phyloP scores from a whole-genome alignment of 2,888 invertebrate genomes.

The Scaptomyza reducta region DNA sequence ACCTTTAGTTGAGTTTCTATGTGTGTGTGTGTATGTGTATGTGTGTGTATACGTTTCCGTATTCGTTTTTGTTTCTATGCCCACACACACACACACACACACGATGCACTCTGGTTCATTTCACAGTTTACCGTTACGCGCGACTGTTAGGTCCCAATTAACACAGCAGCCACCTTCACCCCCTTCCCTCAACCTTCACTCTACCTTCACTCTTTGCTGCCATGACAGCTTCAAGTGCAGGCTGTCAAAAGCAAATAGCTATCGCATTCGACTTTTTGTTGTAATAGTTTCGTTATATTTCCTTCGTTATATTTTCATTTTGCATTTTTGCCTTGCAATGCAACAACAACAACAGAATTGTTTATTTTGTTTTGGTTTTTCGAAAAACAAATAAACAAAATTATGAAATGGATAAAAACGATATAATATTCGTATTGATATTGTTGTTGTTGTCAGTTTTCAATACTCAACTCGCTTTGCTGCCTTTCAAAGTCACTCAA shows the following conservation, averaged over 20 bases:
- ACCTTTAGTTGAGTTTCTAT: background rate
- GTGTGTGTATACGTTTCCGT: background rate
- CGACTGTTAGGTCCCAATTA: constrained; percentile 24
- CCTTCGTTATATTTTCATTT: constrained; percentile 18
- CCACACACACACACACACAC: background rate
- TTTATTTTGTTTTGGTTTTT: constrained; percentile 29
- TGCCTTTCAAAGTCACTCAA: constrained; percentile 13
- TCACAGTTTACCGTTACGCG: constrained; percentile 43
- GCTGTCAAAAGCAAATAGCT: constrained; percentile 44
- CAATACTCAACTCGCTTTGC: constrained; percentile 26
- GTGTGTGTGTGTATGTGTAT: background rate
- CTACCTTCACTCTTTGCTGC: background rate
- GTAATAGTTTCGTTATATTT: constrained; percentile 12
- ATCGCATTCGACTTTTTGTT: constrained; percentile 41
- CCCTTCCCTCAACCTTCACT: too few relatives aligned
- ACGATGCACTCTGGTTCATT: constrained; percentile 28
- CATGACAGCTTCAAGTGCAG: constrained; percentile 43
- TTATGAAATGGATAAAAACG: too few relatives aligned
- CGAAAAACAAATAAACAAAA: constrained; percentile 17
- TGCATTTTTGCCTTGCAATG: constrained; percentile 58
- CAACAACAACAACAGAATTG: constrained; percentile 19
- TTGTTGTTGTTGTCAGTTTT: background rate
- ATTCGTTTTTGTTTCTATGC: background rate
- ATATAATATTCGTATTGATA: too few relatives aligned
- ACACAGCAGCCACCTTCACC: background rate